Evolutionary conservation across 1,140 invertebrate species (phyloP), one percentile per base, ranked within the genome.

Genomic region (Myzus persicae): DNA sequence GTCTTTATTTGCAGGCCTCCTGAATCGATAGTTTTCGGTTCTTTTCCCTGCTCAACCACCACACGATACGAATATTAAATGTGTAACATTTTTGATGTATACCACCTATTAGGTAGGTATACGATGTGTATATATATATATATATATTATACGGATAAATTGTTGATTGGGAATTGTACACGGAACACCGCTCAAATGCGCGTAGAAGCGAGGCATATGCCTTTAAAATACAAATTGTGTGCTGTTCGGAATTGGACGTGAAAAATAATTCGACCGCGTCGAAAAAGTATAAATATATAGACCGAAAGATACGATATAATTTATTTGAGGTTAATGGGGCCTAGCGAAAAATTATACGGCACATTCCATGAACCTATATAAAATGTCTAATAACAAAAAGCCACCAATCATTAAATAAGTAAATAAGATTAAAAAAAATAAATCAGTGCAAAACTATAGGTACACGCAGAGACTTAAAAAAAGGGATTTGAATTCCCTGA

Each of bases 61-160:
- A n/a, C 59, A 76, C 22, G 59, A n/a, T 76, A 76, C 59, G 59
- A 76, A 76, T 76, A n/a, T 76, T 76, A 76, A 76, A 76, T 76
- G 14, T n/a, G 2, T 76, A 76, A 76, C 59, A 18, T 76, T 76
- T 76, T n/a, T 76, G 59, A 76, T 76, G 59, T 76, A 76, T 76
- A 76, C 59, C 14, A 18, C 59, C n/a, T 76, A 76, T 76, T 82
- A 38, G 38, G 4, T 82, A 38, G 38, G 4, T 76, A 76, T 36
- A 36, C 5, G 59, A 67, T 67, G 11, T 59, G 31, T 31, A 59
- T 31, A 20, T 59, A 31, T 54, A 26, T 54, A 26, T 54, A 54
- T 54, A 54, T 54, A 54, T 26, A 59, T 31, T n/a, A n/a, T 18
- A 76, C 18, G 24, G 22, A 51, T 24, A 76, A n/a, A 76, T 76